Conservation (phyloP, 1,140 invertebrate species). For the Trissolcus basalis region DNA sequence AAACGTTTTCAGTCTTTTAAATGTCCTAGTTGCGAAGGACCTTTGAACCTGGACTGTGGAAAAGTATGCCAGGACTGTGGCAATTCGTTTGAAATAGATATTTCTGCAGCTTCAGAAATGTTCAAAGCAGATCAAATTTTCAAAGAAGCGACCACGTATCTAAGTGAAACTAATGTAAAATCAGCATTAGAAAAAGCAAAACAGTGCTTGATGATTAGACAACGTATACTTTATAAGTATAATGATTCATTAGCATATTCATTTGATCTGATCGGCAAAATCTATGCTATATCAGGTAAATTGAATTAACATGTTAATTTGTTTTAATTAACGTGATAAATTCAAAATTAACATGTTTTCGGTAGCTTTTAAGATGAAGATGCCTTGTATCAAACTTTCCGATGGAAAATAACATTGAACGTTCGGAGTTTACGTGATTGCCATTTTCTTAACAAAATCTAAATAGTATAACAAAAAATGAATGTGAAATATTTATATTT, state of each 20-base stretch:
- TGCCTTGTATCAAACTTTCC: no score
- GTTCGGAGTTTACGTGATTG: no score
- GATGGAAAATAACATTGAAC: no score
- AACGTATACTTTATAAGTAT: constrained; percentile 73
- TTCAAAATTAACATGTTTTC: no score
- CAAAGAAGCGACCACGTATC: constrained; percentile 40
- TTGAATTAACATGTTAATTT: constrained; percentile 10
- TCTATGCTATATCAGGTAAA: constrained; percentile 74
- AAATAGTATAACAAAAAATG: no score
- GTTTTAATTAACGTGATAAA: no score
- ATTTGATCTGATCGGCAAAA: constrained; percentile 76
- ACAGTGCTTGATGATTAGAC: constrained; percentile 71
- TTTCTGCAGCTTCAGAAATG: constrained; percentile 60
- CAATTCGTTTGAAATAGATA: constrained; percentile 50
- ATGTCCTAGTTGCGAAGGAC: constrained; percentile 68
- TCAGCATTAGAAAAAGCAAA: constrained; percentile 64
- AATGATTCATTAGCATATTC: constrained; percentile 74
- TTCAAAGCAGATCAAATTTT: constrained; percentile 73
- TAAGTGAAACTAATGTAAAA: constrained; percentile 33
- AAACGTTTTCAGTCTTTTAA: constrained; percentile 70
- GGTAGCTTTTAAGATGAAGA: no score
- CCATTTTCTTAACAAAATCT: no score
- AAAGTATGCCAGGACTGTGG: constrained; percentile 64
- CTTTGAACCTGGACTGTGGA: constrained; percentile 44
- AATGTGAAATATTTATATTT: constrained; percentile 1